Evolutionary conservation across 1,140 invertebrate genomes (phyloP), one percentile per base, ranked within the genome.

Genomic region (Drosophila pseudoobscura): DNA sequence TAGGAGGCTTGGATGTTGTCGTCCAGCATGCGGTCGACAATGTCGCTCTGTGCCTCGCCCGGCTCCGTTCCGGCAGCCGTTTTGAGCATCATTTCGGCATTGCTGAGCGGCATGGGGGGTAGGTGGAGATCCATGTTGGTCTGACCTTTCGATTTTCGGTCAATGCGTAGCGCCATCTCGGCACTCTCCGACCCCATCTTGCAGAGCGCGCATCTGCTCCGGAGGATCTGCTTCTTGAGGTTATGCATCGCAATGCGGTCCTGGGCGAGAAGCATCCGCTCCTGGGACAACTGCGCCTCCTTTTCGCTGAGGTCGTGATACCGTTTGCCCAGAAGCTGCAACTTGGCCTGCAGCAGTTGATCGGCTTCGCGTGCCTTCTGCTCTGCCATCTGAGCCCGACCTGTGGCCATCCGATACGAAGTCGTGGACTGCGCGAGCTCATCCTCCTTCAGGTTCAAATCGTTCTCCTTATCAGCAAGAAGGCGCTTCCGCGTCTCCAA

Each of bases 401-500:
- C 73, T 6, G 89, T 90, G 29, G 85, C 88, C 24, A 87, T 49
- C 7, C 88, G 85, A 46, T 80, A 87, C 17, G 80, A 58, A 39
- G 63, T 69, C 9, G 79, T 66, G 26, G 79, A 58, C 35, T 87
- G 79, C 3, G 80, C 80, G 15, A 92, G 17, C 43, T 93, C 91
- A 17, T 84, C 83, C 69, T 92, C 90, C 52, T 90, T 91, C 0
- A 91, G 53, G 17, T 82, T 80, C 1, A 93, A 35, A 1, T 77
- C 73, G 44, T 91, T 89, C 55, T 93, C 92, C 24, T 80, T 88
- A 46, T 93, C 92, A 11, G 82, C 13, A 0, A 93, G 63, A 3
- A 65, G 65, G 5, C 92, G 80, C 55, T 92, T 93, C 22, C 92
- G 78, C 29, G 78, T 76, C 63, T 93, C 92, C 45, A 92, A 43